Base-by-base conservation (phyloP, 1,140 invertebrate genomes). In the Pinna nobilis region DNA sequence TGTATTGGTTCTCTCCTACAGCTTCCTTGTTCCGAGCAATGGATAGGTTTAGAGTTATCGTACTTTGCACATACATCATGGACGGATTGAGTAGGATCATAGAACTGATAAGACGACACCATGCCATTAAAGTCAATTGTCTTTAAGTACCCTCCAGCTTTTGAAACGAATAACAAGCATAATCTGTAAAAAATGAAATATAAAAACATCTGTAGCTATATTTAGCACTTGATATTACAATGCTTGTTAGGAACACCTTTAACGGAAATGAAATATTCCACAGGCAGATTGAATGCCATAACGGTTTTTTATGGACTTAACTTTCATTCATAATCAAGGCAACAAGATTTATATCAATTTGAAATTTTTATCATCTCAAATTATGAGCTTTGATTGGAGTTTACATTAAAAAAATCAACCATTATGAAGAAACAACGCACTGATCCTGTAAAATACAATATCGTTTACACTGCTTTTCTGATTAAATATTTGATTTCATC, bases 21-120 rank as follows among this genome's bases (percentile, higher is more conserved):
- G 7, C 33, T n/a, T 18, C n/a, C 30, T 11, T 67, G n/a, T 35
- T 67, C 64, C n/a, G 25, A 23, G 18, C 64, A 67, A 20, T 67
- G 64, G 33, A 18, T 39, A 3, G 64, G 64, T 1, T 47, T 11
- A 3, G 64, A 32, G 3, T 32, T n/a, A 35, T 67, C 64, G 25
- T 51, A 51, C 32, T 33, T 33, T 13, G 37, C 33, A 25, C 64
- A 67, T 33, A 67, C 32, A 15, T 67, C 64, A 9, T 51, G 23
- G 1, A 50, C n/a, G 11, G 47, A 30, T 0, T 20, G 2, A 11
- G 64, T 53, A 35, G 49, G 23, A 32, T n/a, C 18, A 37, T 67
- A 67, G 4, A 51, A n/a, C 23, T 53, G 32, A 13, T n/a, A 23
- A 20, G 11, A 3, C 7, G 49, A 53, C 1, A 3, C 3, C 20